Evolutionary conservation across 1,140 invertebrate genomes (phyloP).

Genomic region (Phymorhynchus buccinoides): DNA sequence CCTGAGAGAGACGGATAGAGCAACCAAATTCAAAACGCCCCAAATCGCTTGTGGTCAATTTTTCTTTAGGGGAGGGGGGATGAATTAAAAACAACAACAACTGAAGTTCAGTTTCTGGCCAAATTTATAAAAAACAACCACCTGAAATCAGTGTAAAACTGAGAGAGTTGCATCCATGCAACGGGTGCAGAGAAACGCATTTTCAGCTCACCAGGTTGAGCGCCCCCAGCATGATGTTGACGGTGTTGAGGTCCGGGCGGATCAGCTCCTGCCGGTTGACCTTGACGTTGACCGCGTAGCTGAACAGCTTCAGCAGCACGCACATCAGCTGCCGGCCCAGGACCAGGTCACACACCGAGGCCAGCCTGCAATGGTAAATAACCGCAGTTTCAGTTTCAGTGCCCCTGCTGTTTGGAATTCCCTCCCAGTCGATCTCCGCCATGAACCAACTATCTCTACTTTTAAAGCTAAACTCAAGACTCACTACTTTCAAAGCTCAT

Average conservation of each 20-base stretch:
- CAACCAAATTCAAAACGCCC: too few species aligned
- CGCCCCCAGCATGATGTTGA: slow-evolving; percentile 73
- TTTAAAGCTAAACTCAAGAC: too few species aligned
- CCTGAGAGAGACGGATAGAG: too few species aligned
- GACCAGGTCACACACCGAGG: slow-evolving; percentile 80
- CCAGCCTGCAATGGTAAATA: slow-evolving; percentile 77
- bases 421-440: too few species aligned
- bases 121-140: not conserved
- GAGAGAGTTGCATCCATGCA: too few species aligned
- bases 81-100: not conserved
- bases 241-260: slow-evolving; percentile 71
- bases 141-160: not conserved
- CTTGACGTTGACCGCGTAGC: slow-evolving; percentile 84
- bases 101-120: not conserved
- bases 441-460: too few species aligned
- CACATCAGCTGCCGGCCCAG: slow-evolving; percentile 85
- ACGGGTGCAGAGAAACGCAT: too few species aligned
- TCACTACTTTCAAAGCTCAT: too few species aligned
- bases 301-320: slow-evolving; percentile 88
- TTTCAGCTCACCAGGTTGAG: slow-evolving; percentile 46
- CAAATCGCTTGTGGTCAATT: too few species aligned
- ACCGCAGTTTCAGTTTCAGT: too few species aligned
- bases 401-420: too few species aligned
- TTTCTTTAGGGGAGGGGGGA: too few species aligned
- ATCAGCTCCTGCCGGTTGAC: slow-evolving; percentile 75